Conservation (phyloP, 2,797 vertebrate genomes). For the Pseudomugil gertrudae region DNA sequence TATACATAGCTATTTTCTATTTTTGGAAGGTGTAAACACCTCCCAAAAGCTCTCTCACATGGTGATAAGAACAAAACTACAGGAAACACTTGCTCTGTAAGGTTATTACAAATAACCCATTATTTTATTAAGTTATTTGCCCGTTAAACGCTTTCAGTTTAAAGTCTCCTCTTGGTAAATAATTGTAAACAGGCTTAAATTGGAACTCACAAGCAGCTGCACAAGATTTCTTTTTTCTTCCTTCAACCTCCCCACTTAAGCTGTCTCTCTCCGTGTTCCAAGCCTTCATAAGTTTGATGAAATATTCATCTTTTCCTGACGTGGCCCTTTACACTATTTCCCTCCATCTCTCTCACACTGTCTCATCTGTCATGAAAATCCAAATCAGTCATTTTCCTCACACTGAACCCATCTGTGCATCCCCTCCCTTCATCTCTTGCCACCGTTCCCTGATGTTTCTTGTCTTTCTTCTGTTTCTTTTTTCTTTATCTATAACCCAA, state of each 20-base stretch:
- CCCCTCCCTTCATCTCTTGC: constrained; percentile 20
- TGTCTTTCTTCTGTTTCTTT: constrained; percentile 28
- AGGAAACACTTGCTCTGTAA: neutral
- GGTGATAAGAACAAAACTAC: neutral
- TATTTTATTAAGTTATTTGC: neutral
- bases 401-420: constrained; percentile 42
- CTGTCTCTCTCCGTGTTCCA: constrained; percentile 22
- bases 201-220: constrained; percentile 30
- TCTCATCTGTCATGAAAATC: constrained; percentile 52
- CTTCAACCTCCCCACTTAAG: neutral
- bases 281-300: constrained; percentile 53
- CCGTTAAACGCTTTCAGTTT: neutral
- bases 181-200: constrained; percentile 4
- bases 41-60: neutral
- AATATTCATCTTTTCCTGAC: constrained; percentile 61
- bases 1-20: neutral
- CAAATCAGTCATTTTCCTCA: constrained; percentile 45
- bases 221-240: neutral
- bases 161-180: neutral
- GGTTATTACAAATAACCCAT: neutral
- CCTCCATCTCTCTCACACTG: constrained; percentile 30
- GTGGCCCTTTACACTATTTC: constrained; percentile 30
- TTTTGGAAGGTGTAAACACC: neutral
- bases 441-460: constrained; percentile 19
- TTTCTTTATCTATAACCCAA: constrained; percentile 16